Conservation (phyloP, 1,140 invertebrate species). For the Tetramorium simillimum region DNA sequence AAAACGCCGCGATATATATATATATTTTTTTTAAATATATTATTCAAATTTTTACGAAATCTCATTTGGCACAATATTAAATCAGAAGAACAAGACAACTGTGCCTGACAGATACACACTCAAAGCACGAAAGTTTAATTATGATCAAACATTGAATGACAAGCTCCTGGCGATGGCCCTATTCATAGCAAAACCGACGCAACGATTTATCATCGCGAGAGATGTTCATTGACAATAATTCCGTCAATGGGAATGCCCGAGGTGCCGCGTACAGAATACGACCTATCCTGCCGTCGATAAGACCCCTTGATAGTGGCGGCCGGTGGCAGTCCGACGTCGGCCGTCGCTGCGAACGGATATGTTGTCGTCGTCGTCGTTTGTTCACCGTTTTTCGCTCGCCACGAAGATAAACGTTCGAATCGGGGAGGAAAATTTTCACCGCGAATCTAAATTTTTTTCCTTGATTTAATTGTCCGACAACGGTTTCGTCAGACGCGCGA, state of each 20-base stretch:
- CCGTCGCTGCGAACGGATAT: slow-evolving; percentile 71
- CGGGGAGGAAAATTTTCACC: background rate
- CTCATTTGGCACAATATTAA: background rate
- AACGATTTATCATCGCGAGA: slow-evolving; percentile 8
- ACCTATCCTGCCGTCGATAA: slow-evolving; percentile 71
- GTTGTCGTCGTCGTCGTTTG: slow-evolving; percentile 36
- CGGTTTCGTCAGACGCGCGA: background rate
- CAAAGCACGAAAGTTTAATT: background rate
- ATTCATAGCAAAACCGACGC: background rate
- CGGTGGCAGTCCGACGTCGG: slow-evolving; percentile 68
- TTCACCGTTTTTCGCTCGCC: background rate
- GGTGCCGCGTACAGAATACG: slow-evolving; percentile 16
- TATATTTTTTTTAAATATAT: background rate
- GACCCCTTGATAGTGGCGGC: slow-evolving; percentile 65
- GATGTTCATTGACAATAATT: slow-evolving; percentile 41
- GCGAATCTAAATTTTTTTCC: background rate
- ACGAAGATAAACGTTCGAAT: background rate
- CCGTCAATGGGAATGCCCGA: background rate
- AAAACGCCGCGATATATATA: background rate
- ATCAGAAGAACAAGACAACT: too few species aligned
- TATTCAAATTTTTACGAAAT: background rate
- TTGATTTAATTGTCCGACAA: background rate
- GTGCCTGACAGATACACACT: too few species aligned
- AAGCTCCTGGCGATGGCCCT: background rate
- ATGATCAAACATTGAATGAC: background rate